Conservation (phyloP, 2,888 invertebrate species). For the Drosophila mulleri region DNA sequence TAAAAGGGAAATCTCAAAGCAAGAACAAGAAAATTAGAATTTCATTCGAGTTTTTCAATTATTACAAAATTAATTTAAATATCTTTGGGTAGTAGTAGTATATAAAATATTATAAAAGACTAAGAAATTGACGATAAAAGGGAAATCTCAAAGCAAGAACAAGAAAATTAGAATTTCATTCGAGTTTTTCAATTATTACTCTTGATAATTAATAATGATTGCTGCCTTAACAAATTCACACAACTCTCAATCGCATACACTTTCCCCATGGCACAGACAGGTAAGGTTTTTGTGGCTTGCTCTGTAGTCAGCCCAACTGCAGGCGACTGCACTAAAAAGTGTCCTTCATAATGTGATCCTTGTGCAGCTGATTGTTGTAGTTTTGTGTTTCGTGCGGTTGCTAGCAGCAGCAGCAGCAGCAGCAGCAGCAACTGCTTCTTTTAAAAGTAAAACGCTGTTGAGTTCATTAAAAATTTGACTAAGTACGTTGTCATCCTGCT, state of each 20-base stretch:
- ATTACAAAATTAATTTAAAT: neutral
- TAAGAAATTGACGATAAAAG: too few species aligned
- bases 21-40: too few species aligned
- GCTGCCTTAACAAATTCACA: neutral
- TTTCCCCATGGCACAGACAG: slow-evolving; percentile 18
- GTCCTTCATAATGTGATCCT: slow-evolving; percentile 49
- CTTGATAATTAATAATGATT: too few species aligned
- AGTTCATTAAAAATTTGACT: slow-evolving; percentile 78
- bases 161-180: too few species aligned
- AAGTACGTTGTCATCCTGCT: slow-evolving; percentile 71
- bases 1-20: too few species aligned
- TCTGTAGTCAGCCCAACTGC: slow-evolving; percentile 37
- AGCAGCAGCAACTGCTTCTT: slow-evolving; percentile 2
- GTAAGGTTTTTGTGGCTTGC: slow-evolving; percentile 7
- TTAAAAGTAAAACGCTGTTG: slow-evolving; percentile 74
- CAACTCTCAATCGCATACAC: neutral
- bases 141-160: too few species aligned
- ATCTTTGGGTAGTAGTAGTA: neutral
- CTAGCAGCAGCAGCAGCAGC: too few species aligned
- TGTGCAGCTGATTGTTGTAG: slow-evolving; percentile 15
- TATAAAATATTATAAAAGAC: too few species aligned
- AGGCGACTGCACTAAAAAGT: slow-evolving; percentile 51
- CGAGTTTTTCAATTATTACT: too few species aligned
- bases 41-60: too few species aligned
- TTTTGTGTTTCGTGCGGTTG: slow-evolving; percentile 2